phyloP scores from a whole-genome alignment of 2,797 vertebrate genomes.

The Pseudotriccus pelzelni region DNA sequence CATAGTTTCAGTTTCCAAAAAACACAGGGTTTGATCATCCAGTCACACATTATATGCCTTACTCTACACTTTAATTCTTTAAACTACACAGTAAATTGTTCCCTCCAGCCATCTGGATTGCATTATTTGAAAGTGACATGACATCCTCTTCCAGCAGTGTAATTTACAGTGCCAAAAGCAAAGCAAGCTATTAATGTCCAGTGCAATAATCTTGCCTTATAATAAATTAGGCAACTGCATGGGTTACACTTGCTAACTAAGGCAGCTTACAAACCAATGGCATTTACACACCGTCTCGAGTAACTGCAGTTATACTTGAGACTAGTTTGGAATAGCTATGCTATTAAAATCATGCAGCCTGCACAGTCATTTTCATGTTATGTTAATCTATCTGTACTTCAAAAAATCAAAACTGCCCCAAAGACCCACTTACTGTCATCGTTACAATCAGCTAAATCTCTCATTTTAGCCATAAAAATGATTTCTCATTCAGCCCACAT shows the following conservation, averaged over 20 bases:
- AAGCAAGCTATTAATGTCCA: neutral
- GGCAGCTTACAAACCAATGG: neutral
- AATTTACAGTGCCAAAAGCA: slow-evolving; percentile 40
- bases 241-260: neutral
- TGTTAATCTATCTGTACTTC: neutral
- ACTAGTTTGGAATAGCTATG: neutral
- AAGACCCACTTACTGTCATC: neutral
- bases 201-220: neutral
- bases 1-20: neutral
- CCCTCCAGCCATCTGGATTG: slow-evolving; percentile 14
- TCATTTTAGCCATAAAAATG: neutral
- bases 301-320: neutral
- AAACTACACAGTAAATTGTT: neutral
- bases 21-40: neutral
- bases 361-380: neutral
- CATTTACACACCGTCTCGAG: neutral
- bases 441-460: neutral
- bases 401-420: neutral
- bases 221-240: neutral
- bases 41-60: neutral
- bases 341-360: neutral
- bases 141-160: neutral
- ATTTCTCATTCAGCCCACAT: neutral
- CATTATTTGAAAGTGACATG: slow-evolving; percentile 26
- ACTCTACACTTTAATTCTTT: neutral